Conservation (phyloP, 2,113 vertebrate genomes). For the Nothobranchius furzeri region DNA sequence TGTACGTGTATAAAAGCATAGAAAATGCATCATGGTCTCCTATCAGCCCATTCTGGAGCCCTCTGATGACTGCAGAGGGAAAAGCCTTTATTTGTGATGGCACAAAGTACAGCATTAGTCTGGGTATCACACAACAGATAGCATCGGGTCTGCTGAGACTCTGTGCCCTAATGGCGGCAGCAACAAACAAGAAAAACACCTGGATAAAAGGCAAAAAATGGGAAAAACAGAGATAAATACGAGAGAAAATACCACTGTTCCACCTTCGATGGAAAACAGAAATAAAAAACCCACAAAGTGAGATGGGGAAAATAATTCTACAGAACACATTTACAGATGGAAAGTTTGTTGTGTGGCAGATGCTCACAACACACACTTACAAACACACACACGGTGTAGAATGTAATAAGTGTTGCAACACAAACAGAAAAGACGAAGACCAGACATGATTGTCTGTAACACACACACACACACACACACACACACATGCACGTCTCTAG, state of each 20-base stretch:
- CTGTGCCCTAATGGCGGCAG: constrained; percentile 29
- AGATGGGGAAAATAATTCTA: constrained; percentile 44
- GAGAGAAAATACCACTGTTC: constrained; percentile 34
- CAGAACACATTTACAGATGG: constrained; percentile 30
- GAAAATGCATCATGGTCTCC: constrained; percentile 23
- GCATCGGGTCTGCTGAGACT: constrained; percentile 27
- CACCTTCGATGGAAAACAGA: constrained; percentile 36
- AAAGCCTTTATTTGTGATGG: constrained; percentile 10
- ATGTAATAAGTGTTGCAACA: constrained; percentile 58
- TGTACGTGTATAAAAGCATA: constrained; percentile 5
- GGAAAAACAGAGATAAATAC: constrained; percentile 33
- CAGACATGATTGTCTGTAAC: constrained; percentile 42
- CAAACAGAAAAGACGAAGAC: constrained; percentile 42
- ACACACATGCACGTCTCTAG: constrained; percentile 24
- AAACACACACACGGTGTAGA: constrained; percentile 19
- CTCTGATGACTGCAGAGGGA: constrained; percentile 20
- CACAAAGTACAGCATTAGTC: constrained; percentile 44
- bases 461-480: background rate
- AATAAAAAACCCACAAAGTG: constrained; percentile 16
- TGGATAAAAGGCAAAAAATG: constrained; percentile 37
- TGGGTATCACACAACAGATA: constrained; percentile 41
- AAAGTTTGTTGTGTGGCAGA: constrained; percentile 42
- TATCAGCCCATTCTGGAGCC: constrained; percentile 26
- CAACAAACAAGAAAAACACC: constrained; percentile 38
- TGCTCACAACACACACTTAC: constrained; percentile 33